These are phyloP conservation scores for Hartigia nigra DNA, from an alignment of 2,888 invertebrate species.

Conservation along the genomic window DNA sequence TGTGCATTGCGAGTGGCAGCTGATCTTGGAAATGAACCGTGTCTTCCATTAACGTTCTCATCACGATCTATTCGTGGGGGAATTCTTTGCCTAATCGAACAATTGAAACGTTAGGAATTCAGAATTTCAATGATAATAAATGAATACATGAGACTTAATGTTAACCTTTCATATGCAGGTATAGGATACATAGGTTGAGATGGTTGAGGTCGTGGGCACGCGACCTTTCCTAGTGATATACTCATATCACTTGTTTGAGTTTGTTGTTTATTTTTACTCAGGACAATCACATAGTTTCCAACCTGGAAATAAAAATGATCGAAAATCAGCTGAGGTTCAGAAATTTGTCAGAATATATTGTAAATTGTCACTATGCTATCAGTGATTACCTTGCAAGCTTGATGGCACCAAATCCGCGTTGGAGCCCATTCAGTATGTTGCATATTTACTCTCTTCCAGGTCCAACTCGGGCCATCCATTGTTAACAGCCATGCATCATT, in stretches of 20 bases:
- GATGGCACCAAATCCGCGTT: constrained; percentile 93
- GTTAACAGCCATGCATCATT: constrained; percentile 92
- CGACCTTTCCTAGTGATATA: constrained; percentile 48
- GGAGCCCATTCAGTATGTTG: constrained; percentile 83
- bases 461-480: constrained; percentile 79
- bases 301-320: constrained; percentile 62
- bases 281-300: constrained; percentile 81
- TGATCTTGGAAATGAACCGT: constrained; percentile 66
- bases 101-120: not conserved
- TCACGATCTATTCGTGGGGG: constrained; percentile 73
- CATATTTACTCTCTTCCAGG: constrained; percentile 80
- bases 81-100: constrained; percentile 62
- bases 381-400: constrained; percentile 79
- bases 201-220: constrained; percentile 44
- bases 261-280: constrained; percentile 70
- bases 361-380: constrained; percentile 3
- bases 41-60: constrained; percentile 79
- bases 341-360: not conserved
- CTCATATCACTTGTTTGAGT: constrained; percentile 55
- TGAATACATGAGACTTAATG: not conserved
- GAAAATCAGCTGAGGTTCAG: not conserved
- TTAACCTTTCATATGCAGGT: constrained; percentile 48
- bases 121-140: not conserved
- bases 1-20: constrained; percentile 23
- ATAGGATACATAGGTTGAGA: constrained; percentile 26